Percentiles rank a stretch among this genome's conserved stretches.
phyloP scores from a whole-genome alignment of 2,113 vertebrate genomes.

The Orientallactaga bullata region DNA sequence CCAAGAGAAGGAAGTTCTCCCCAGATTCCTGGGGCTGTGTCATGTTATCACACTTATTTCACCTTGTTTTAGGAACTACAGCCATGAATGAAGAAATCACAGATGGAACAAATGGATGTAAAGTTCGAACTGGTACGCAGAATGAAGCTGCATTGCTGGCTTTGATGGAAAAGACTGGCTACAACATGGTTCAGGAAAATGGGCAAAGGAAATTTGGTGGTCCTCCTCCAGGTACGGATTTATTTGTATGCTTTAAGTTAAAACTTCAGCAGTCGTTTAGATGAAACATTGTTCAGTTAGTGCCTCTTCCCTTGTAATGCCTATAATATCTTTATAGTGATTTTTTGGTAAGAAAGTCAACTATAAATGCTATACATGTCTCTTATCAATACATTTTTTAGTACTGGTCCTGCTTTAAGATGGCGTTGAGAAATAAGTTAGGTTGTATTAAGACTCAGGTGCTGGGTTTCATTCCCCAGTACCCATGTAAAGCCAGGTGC shows the following conservation, averaged over 20 bases:
- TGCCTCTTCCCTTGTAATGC: no score
- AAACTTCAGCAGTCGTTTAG: not conserved
- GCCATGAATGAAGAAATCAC: constrained; percentile 85
- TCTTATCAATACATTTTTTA: not conserved
- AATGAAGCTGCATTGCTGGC: constrained; percentile 92
- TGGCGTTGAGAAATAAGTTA: constrained; percentile 52
- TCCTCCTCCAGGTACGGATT: constrained; percentile 93
- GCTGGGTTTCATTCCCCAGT: no score
- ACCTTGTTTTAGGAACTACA: constrained; percentile 82
- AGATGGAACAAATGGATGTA: constrained; percentile 80
- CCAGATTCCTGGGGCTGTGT: not conserved
- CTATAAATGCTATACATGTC: no score
- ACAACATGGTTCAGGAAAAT: constrained; percentile 97
- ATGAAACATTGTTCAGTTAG: not conserved
- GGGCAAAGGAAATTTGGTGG: constrained; percentile 97
- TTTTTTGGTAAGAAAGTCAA: no score
- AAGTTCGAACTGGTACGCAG: constrained; percentile 82
- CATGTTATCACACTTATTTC: not conserved
- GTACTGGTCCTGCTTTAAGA: not conserved
- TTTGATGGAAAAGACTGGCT: constrained; percentile 94
- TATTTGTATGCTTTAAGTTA: constrained; percentile 40
- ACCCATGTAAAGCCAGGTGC: no score
- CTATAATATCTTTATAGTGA: no score
- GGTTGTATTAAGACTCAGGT: constrained; percentile 25
- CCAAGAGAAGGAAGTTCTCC: constrained; percentile 16